Evolutionary conservation across 2,113 vertebrate species (phyloP), one percentile per base, ranked within the genome.

Genomic region (Salvator merianae): DNA sequence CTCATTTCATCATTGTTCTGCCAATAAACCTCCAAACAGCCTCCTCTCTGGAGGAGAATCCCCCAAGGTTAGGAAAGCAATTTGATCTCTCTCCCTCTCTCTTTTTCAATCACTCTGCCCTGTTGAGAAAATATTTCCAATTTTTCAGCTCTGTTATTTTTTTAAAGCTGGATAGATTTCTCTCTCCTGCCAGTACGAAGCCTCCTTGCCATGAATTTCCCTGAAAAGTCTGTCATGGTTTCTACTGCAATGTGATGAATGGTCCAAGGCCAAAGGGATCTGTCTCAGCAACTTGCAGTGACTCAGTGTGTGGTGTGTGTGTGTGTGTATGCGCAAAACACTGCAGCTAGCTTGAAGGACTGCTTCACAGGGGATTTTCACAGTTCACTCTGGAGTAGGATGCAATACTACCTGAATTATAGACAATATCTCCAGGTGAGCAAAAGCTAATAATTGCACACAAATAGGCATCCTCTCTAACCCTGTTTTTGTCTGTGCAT

Each of bases 91-190:
- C 77, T 88, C 87, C 55, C 55, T 53, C 50, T 59, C 20, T 59
- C 55, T 88, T 81, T 83, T 92, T 90, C 85, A 81, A 40, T 84
- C 85, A 87, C 53, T 86, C 80, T 83, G 20, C 85, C 80, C 86
- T 84, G 50, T 91, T 94, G 84, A 81, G 86, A 32, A 74, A 86
- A n/a, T 78, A 92, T 88, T 91, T 94, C 83, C 72, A 81, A 69
- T 92, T 93, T 92, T 93, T 93, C 75, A 88, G 81, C 87, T 83
- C 68, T 47, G 63, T 83, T 94, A 84, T 92, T 69, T 87, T 93
- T 82, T 70, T 77, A 89, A 59, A 59, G 77, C 86, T 40, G 40
- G 68, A 13, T 88, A 82, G 77, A 62, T 84, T 84, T 84, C 43
- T 32, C 63, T 87, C 68, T 82, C 40, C 85, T 89, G 91, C 82